These are phyloP conservation scores for Parotocinclus haroldoi DNA, from an alignment of 2,797 vertebrate genomes.

Conservation along the genomic window DNA sequence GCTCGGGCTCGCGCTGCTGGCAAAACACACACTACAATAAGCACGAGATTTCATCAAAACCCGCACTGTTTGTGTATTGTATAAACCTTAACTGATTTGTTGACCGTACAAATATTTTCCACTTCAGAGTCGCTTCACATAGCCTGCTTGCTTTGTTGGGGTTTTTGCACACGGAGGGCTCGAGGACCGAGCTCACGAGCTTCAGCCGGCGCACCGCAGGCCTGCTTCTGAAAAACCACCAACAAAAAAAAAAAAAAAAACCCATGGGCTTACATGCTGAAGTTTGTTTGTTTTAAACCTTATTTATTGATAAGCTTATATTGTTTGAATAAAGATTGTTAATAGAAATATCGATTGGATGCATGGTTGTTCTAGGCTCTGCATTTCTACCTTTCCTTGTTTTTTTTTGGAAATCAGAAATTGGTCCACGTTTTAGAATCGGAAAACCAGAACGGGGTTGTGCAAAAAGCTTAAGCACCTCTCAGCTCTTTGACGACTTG, in stretches of 20 bases:
- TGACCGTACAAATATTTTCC: conserved; percentile 28
- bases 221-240: not conserved
- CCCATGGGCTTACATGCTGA: no score
- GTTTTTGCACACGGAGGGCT: conserved; percentile 17
- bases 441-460: no score
- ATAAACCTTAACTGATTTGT: conserved; percentile 32
- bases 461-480: no score
- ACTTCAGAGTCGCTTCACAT: not conserved
- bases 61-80: conserved; percentile 38
- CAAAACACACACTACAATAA: conserved; percentile 59
- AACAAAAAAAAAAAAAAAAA: no score
- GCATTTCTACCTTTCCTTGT: no score
- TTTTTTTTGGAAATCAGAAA: no score
- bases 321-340: conserved; percentile 9
- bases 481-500: no score
- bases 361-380: no score
- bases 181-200: not conserved
- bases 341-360: no score
- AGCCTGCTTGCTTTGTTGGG: conserved; percentile 1
- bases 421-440: no score
- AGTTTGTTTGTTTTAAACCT: conserved; percentile 23
- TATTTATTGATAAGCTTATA: conserved; percentile 41
- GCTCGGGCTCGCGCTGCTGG: conserved; percentile 49
- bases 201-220: not conserved
- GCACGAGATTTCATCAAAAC: conserved; percentile 57